Conservation (phyloP, 2,113 vertebrate species). For the Petrocephalus zakoni region DNA sequence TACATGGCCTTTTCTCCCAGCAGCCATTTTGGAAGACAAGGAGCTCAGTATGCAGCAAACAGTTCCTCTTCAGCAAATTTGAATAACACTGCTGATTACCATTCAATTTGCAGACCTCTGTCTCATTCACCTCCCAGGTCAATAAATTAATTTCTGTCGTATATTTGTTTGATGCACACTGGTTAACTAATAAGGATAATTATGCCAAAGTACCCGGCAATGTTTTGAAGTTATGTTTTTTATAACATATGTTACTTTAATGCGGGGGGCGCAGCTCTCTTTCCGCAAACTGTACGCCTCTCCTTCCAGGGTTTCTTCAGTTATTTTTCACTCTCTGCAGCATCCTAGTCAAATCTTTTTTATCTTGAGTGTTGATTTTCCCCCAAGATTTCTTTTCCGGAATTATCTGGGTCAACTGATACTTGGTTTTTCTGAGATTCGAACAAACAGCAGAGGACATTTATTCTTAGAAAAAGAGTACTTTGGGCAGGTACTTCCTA, state of each 20-base stretch:
- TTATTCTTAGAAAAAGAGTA: constrained; percentile 10
- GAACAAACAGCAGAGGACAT: not conserved
- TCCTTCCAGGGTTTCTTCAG: not conserved
- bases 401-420: constrained; percentile 14
- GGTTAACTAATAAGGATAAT: not conserved
- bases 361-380: not conserved
- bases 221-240: not conserved
- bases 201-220: not conserved
- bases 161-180: not conserved
- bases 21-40: not conserved
- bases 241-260: not conserved
- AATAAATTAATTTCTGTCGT: not conserved
- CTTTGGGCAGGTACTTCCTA: not conserved
- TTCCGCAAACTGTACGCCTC: not conserved
- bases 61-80: not conserved
- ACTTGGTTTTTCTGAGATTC: constrained; percentile 10
- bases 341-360: not conserved
- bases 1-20: not conserved
- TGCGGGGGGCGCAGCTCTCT: not conserved
- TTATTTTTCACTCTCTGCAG: not conserved
- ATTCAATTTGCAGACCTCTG: not conserved
- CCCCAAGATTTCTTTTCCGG: not conserved
- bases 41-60: not conserved
- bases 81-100: not conserved
- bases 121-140: not conserved